A percentile compares a stretch with the other conserved stretches of the same genome.
phyloP scores from a whole-genome alignment of 2,888 invertebrate species.

The Pelosia muscerda region DNA sequence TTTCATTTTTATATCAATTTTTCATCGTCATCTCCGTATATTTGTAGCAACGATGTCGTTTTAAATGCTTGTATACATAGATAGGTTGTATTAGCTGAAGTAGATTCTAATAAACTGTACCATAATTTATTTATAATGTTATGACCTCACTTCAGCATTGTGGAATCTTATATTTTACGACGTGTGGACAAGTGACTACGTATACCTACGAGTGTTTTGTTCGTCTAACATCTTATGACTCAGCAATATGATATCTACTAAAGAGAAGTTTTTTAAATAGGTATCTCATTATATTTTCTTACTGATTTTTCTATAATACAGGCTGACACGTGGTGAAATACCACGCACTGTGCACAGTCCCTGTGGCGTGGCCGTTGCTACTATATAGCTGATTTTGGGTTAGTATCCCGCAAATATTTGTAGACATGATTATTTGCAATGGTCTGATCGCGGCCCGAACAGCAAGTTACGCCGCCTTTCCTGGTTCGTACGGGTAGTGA shows the following conservation, averaged over 20 bases:
- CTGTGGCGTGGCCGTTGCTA: no score
- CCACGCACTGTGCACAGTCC: no score
- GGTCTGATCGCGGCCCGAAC: no score
- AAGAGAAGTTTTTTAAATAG: neutral
- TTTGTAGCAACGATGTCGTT: neutral
- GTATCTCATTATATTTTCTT: no score
- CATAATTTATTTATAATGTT: neutral
- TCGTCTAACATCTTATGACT: neutral
- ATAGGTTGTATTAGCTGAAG: neutral
- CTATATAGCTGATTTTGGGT: no score
- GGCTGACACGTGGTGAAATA: neutral
- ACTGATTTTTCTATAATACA: neutral
- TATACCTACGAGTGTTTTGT: neutral
- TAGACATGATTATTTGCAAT: no score
- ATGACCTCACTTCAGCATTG: conserved; percentile 6
- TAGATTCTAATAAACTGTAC: neutral
- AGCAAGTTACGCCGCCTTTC: no score
- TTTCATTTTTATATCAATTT: no score
- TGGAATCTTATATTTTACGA: conserved; percentile 5
- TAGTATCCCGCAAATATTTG: no score
- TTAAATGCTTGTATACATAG: neutral
- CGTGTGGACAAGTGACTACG: neutral
- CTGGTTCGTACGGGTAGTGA: no score
- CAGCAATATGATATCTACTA: neutral
- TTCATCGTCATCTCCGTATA: no score